Conservation (phyloP, 2,113 vertebrate species). For the Naja naja region DNA sequence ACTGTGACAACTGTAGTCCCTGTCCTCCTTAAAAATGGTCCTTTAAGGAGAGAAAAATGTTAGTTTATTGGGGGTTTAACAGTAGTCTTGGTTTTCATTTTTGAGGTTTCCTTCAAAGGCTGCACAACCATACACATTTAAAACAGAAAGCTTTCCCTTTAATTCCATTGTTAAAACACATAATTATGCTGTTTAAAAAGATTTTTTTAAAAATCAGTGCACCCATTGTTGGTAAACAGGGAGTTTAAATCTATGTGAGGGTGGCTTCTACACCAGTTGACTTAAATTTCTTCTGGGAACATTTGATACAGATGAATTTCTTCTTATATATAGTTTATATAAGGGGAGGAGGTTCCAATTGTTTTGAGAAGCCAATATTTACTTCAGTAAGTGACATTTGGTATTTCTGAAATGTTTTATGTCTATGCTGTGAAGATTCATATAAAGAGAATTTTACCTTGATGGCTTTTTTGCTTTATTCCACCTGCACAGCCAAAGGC, state of each 20-base stretch:
- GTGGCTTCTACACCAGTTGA: not conserved
- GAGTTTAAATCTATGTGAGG: too few species aligned
- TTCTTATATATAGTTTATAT: not conserved
- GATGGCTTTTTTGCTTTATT: rapidly evolving
- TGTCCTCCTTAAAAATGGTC: not conserved
- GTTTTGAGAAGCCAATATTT: not conserved
- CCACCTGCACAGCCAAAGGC: not conserved
- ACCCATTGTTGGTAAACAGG: not conserved
- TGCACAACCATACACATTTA: not conserved
- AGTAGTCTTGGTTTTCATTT: not conserved
- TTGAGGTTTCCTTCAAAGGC: not conserved
- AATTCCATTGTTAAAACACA: not conserved
- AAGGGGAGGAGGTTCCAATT: not conserved
- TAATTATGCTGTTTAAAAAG: not conserved
- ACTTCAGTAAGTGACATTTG: not conserved
- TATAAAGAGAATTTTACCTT: not conserved
- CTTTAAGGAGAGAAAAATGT: too few species aligned
- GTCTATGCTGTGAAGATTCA: slow-evolving; percentile 21
- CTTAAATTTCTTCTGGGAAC: not conserved
- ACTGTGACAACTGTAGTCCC: too few species aligned
- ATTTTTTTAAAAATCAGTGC: not conserved
- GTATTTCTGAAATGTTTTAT: not conserved
- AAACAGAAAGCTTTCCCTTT: not conserved
- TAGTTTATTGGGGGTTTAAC: not conserved
- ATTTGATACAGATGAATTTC: not conserved